Evolutionary conservation across 2,113 vertebrate genomes (phyloP).

Genomic region (Anarhynchus alexandrinus): DNA sequence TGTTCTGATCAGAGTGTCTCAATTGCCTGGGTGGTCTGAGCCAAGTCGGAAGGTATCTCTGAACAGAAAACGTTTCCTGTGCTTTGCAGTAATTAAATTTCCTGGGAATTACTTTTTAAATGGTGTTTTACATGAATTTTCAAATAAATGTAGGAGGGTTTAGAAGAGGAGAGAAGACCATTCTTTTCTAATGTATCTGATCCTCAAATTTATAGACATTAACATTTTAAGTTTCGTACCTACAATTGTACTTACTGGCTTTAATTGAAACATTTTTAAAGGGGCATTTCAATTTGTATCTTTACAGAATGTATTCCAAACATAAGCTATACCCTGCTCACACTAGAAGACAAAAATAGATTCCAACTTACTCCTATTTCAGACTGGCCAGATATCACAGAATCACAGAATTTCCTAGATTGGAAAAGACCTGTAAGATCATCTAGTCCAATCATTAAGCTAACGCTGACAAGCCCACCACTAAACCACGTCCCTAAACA

Average conservation of each 20-base stretch:
- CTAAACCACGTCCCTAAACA: no score
- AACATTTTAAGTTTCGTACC: not conserved
- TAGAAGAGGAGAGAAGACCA: not conserved
- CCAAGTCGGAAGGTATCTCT: not conserved
- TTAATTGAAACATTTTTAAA: not conserved
- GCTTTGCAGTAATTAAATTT: not conserved
- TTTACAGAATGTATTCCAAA: not conserved
- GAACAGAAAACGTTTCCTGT: not conserved
- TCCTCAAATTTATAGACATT: not conserved
- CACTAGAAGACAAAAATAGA: not conserved
- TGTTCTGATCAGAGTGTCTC: not conserved
- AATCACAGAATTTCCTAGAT: no score
- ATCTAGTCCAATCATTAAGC: no score
- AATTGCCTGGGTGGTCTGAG: not conserved
- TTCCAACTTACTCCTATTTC: not conserved
- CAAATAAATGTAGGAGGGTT: not conserved
- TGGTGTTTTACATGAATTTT: not conserved
- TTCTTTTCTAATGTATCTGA: not conserved
- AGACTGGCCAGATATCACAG: not conserved
- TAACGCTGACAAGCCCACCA: no score
- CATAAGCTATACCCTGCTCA: not conserved
- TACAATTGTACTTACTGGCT: not conserved
- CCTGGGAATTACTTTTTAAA: not conserved
- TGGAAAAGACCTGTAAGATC: no score
- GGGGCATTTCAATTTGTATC: not conserved